Percentiles rank a stretch among this genome's conserved stretches.
Conservation (phyloP, 2,797 vertebrate species). For the Nyctalus aviator region DNA sequence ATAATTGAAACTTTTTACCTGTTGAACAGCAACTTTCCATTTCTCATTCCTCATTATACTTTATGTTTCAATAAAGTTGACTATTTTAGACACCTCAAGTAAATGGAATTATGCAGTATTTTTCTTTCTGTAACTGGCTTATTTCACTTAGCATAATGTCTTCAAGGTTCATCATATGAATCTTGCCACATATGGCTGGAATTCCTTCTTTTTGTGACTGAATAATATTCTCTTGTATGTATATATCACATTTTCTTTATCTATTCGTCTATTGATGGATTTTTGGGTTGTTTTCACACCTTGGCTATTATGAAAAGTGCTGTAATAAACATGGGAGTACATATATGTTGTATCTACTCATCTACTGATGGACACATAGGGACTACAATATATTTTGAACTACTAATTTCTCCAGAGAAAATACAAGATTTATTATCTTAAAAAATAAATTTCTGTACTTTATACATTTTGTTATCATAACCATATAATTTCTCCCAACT, state of each 20-base stretch:
- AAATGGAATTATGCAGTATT: not conserved
- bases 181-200: not conserved
- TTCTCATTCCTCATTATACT: not conserved
- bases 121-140: not conserved
- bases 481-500: too few species aligned
- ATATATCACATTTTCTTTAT: not conserved
- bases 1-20: not conserved
- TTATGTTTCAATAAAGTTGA: not conserved
- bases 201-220: not conserved
- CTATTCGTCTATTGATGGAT: not conserved
- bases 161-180: not conserved
- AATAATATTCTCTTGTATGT: not conserved
- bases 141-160: not conserved
- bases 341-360: not conserved
- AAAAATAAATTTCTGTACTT: too few species aligned
- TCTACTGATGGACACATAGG: not conserved
- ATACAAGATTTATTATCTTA: too few species aligned
- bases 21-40: not conserved
- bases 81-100: not conserved
- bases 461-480: too few species aligned
- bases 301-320: not conserved
- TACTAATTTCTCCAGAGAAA: too few species aligned
- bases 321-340: not conserved
- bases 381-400: too few species aligned
- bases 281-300: not conserved